Percentiles rank a stretch among this genome's conserved stretches.
Evolutionary conservation across 1,140 invertebrate species (phyloP).

Genomic region (Cydia strobilella): DNA sequence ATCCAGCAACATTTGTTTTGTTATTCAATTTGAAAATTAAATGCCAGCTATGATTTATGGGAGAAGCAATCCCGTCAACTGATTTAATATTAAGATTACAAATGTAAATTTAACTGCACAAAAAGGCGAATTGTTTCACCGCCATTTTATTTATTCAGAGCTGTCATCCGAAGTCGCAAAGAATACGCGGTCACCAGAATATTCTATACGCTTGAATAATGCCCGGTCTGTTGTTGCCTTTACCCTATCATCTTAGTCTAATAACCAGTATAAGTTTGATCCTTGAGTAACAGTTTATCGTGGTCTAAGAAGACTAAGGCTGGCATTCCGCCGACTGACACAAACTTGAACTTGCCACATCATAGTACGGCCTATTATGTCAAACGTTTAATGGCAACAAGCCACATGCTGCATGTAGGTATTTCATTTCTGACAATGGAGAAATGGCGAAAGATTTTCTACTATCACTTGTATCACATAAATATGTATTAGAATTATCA

Average conservation of each 20-base stretch:
- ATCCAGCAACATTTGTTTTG: not conserved
- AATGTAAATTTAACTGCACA: constrained; percentile 29
- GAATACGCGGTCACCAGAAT: constrained; percentile 51
- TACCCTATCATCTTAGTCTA: not conserved
- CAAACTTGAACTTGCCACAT: too few species aligned
- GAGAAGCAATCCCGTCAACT: constrained; percentile 19
- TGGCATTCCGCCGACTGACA: too few species aligned
- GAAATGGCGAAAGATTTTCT: too few species aligned
- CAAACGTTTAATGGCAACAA: too few species aligned
- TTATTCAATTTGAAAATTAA: constrained; percentile 18
- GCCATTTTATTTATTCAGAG: constrained; percentile 54
- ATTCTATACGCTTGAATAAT: constrained; percentile 62
- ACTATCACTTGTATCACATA: too few species aligned
- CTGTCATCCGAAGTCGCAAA: constrained; percentile 40
- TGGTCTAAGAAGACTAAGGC: too few species aligned
- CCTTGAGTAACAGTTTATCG: constrained; percentile 17
- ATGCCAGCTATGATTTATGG: constrained; percentile 18
- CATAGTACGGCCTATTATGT: too few species aligned
- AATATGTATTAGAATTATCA: too few species aligned
- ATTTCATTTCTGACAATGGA: too few species aligned
- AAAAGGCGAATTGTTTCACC: constrained; percentile 38
- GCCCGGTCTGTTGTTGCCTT: constrained; percentile 35
- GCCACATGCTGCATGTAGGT: too few species aligned
- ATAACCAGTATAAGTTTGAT: not conserved
- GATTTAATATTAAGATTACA: constrained; percentile 28